These are phyloP conservation scores for Chrysodeixis includens DNA, from an alignment of 2,888 invertebrate genomes.

Conservation along the genomic window DNA sequence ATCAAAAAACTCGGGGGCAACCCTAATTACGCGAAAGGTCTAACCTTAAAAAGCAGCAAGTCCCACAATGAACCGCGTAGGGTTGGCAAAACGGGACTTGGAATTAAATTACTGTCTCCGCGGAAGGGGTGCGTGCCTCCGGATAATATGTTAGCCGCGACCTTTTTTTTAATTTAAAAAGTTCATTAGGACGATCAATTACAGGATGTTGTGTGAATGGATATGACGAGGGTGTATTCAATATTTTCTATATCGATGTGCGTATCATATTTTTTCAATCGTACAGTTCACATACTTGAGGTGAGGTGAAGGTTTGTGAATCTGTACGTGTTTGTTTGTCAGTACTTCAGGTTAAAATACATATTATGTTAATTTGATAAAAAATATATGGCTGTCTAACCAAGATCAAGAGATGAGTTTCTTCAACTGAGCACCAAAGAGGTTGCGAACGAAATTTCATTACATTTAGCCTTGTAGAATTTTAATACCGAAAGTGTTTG, in stretches of 20 bases:
- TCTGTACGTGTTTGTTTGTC: too few relatives aligned
- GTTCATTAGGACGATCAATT: constrained; percentile 58
- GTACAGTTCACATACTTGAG: background rate
- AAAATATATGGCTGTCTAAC: too few relatives aligned
- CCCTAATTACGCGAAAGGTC: constrained; percentile 33
- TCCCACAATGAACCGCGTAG: constrained; percentile 39
- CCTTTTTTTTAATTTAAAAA: constrained; percentile 66
- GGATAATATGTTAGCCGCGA: constrained; percentile 60
- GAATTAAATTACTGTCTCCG: constrained; percentile 61
- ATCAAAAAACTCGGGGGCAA: constrained; percentile 31
- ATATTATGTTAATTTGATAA: too few relatives aligned
- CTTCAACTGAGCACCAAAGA: constrained; percentile 9
- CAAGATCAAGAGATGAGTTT: constrained; percentile 7
- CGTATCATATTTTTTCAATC: too few relatives aligned
- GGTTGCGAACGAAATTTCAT: constrained; percentile 34
- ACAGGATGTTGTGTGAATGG: constrained; percentile 31
- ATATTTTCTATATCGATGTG: background rate
- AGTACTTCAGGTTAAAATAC: too few relatives aligned
- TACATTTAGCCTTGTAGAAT: constrained; percentile 30
- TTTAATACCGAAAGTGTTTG: constrained; percentile 7
- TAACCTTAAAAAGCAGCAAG: constrained; percentile 33
- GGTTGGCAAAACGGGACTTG: constrained; percentile 55
- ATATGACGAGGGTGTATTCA: constrained; percentile 25
- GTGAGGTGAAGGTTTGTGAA: too few relatives aligned
- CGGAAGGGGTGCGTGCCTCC: constrained; percentile 45